Base-by-base conservation (phyloP, 2,797 vertebrate species). In the Phoebastria nigripes region DNA sequence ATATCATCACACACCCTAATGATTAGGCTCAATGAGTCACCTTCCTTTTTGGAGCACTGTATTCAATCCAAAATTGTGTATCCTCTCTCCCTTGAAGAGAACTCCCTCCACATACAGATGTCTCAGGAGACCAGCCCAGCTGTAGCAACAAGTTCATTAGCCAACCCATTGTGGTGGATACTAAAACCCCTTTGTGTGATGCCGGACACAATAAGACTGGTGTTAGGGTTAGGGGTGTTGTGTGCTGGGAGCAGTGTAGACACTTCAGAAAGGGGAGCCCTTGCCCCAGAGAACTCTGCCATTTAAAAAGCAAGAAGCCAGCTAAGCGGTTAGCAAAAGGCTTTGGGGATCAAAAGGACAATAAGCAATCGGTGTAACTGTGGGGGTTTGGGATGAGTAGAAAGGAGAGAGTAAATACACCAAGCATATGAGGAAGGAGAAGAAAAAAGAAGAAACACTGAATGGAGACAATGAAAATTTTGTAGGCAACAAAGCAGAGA, bases 1-100 rank as follows among this genome's bases (percentile, higher is more conserved):
- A 94, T 94, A 97, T 97, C 97, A 95, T 93, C 95, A 87, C 96
- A 96, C 94, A 93, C 95, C 95, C 96, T 95, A 93, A 95, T 96
- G 95, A 97, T 94, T 96, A 91, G 82, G 59, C 87, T 96, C 87
- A 91, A 79, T 97, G 94, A 97, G 93, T 97, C 95, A 96, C 89
- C 93, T 94, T 95, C 95, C 89, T 93, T 97, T 96, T 92, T 82
- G 89, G 92, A 95, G 87, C 52, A 61, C 83, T 92, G 86, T 73
- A 74, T 94, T 94, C 94, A 92, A 62, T 94, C 90, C 94, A 93
- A 96, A 96, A 90, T 67, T 89, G 72, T 94, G 78, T 88, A 93
- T 92, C 93, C 96, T 96, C 85, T 96, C 79, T 93, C 80, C 66
- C 56, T 67, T 31, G 44, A 67, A 92, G 74, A 95, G 88, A 94